phyloP scores from a whole-genome alignment of 2,113 vertebrate species.

The Nicator chloris region DNA sequence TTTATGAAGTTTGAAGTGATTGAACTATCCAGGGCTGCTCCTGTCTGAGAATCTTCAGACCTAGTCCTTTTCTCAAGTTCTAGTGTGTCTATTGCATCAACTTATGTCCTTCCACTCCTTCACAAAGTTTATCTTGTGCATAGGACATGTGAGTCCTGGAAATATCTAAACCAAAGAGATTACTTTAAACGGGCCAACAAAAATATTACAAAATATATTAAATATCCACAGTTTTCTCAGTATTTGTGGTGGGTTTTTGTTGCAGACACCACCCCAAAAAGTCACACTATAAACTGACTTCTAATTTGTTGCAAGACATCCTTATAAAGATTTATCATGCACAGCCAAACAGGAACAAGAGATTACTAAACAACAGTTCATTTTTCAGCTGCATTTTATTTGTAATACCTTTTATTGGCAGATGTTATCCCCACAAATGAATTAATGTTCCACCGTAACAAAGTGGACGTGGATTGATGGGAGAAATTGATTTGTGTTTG shows the following conservation, averaged over 20 bases:
- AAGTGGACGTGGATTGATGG: conserved; percentile 20
- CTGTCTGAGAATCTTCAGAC: background rate
- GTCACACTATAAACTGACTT: background rate
- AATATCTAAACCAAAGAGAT: background rate
- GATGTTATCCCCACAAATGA: conserved; percentile 31
- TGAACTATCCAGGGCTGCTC: background rate
- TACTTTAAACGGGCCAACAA: background rate
- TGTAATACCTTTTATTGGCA: conserved; percentile 43
- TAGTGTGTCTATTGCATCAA: background rate
- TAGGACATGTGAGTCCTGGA: background rate
- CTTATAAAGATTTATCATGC: background rate
- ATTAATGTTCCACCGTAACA: conserved; percentile 12
- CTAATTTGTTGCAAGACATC: background rate
- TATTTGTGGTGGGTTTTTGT: background rate
- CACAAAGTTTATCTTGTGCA: background rate
- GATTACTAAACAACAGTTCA: conserved; percentile 3
- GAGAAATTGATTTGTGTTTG: conserved; percentile 42
- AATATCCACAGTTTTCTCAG: background rate
- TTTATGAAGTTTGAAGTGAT: background rate
- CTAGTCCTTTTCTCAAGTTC: background rate
- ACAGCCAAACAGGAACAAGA: background rate
- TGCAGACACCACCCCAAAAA: background rate
- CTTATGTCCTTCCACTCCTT: background rate
- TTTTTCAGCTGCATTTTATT: conserved; percentile 53
- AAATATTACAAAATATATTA: background rate